A percentile compares a stretch with the other conserved stretches of the same genome.
Evolutionary conservation across 2,797 vertebrate species (phyloP).

Genomic region (Peromyscus attwateri): DNA sequence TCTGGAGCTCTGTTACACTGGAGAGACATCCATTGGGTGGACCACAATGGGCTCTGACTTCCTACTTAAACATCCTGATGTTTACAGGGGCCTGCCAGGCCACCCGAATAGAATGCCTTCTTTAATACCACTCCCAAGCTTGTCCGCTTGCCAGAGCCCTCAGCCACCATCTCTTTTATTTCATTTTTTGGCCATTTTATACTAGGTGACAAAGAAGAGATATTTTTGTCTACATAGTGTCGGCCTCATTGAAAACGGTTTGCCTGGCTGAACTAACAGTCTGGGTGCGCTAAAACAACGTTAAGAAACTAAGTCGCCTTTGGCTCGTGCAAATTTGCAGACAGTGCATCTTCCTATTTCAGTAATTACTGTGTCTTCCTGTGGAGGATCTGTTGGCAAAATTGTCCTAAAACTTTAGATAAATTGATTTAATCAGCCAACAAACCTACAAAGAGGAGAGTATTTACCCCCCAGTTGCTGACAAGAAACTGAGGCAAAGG

Average conservation of each 20-base stretch:
- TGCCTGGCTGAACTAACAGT: not conserved
- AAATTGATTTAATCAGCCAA: constrained; percentile 13
- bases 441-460: constrained; percentile 3
- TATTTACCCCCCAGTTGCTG: not conserved
- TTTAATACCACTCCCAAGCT: constrained; percentile 33
- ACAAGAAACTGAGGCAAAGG: not conserved
- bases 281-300: not conserved
- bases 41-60: constrained; percentile 70
- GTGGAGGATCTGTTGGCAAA: not conserved
- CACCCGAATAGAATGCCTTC: constrained; percentile 65
- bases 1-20: constrained; percentile 71
- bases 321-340: not conserved
- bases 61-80: constrained; percentile 41
- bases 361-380: not conserved
- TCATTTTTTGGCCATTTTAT: constrained; percentile 6
- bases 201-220: not conserved
- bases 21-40: constrained; percentile 46
- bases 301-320: not conserved
- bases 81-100: constrained; percentile 50
- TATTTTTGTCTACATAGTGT: not conserved
- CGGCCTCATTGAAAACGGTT: not conserved
- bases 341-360: not conserved
- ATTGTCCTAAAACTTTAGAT: not conserved
- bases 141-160: constrained; percentile 35
- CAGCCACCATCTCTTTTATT: not conserved